Percentiles rank a stretch among this genome's conserved stretches.
Conservation (phyloP, 2,113 vertebrate genomes). For the Bambusicola thoracicus region DNA sequence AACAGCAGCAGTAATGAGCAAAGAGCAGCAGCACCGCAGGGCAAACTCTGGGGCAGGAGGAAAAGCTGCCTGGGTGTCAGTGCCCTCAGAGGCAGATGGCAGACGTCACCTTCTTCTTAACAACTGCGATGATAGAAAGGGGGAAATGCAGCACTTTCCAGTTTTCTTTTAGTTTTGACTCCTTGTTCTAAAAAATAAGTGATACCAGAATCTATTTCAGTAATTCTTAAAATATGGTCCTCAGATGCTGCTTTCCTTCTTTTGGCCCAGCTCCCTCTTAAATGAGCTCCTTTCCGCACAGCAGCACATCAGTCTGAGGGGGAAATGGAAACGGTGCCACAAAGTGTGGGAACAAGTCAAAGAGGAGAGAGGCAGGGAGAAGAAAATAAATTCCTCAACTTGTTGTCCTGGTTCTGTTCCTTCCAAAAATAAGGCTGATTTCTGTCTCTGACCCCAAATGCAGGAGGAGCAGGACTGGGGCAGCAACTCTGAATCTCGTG, state of each 20-base stretch:
- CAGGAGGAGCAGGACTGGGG: not conserved
- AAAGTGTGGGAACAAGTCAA: not conserved
- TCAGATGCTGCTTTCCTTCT: not conserved
- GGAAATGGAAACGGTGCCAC: not conserved
- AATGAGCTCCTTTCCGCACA: not conserved
- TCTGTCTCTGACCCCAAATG: not conserved
- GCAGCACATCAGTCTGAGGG: not conserved
- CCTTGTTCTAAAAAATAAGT: not conserved
- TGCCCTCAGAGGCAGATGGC: not conserved
- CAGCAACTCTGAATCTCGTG: not conserved
- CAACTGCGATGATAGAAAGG: not conserved
- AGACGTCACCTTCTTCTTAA: not conserved
- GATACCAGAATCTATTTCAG: not conserved
- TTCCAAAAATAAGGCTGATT: not conserved
- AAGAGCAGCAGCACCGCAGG: not conserved
- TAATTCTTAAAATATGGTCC: not conserved
- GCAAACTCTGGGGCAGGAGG: not conserved
- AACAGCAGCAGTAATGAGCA: not conserved
- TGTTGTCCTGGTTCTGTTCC: not conserved
- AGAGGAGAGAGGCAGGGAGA: not conserved
- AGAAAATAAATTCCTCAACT: not conserved
- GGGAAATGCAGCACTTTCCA: not conserved
- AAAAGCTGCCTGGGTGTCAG: not conserved
- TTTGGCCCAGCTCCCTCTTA: not conserved
- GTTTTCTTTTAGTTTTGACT: constrained; percentile 22